Conservation (phyloP, 1,140 invertebrate species). For the Listronotus oregonensis region DNA sequence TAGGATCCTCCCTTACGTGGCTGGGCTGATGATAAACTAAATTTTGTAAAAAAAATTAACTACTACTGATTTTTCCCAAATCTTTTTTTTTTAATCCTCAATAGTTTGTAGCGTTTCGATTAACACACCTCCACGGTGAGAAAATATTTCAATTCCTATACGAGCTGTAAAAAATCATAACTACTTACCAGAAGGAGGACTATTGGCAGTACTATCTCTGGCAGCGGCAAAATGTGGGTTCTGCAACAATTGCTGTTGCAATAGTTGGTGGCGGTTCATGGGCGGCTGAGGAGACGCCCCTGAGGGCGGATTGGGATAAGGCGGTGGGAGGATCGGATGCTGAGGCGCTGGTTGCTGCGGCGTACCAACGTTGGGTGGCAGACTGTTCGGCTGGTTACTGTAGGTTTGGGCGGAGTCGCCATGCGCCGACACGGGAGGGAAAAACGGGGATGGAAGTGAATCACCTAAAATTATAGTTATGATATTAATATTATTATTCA, state of each 20-base stretch:
- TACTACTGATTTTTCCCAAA: too few relatives aligned
- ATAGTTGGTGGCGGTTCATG: constrained; percentile 59
- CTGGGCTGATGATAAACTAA: too few relatives aligned
- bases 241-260: constrained; percentile 62
- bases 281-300: constrained; percentile 53
- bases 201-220: constrained; percentile 43
- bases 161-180: too few relatives aligned
- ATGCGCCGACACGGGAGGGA: constrained; percentile 39
- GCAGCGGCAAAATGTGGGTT: constrained; percentile 59
- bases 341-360: constrained; percentile 50
- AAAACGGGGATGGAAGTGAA: constrained; percentile 38
- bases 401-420: constrained; percentile 41
- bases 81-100: too few relatives aligned
- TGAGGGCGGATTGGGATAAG: constrained; percentile 59
- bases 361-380: constrained; percentile 47
- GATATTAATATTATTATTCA: not conserved
- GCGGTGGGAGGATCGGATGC: constrained; percentile 55
- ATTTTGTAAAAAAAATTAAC: too few relatives aligned
- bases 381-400: constrained; percentile 40
- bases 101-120: too few relatives aligned
- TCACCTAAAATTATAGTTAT: constrained; percentile 42
- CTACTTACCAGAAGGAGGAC: constrained; percentile 44
- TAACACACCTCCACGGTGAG: too few relatives aligned
- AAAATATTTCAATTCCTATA: too few relatives aligned
- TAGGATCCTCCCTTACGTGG: too few relatives aligned